Conservation (phyloP, 2,888 invertebrate species). For the Chirona hameri region DNA sequence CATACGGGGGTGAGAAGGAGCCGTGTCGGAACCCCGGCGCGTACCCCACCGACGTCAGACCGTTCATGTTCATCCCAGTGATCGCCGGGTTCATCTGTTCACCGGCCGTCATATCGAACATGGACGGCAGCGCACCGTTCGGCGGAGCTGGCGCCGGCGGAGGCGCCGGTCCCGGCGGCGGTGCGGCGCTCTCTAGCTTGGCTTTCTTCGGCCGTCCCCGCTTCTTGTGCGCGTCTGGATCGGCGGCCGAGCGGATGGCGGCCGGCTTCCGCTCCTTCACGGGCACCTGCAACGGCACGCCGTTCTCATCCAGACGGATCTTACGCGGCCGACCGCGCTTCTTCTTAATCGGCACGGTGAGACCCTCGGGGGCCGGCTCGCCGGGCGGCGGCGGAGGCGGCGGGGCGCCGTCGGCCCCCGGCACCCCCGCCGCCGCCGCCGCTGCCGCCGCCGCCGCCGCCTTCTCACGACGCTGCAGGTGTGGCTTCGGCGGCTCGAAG, state of each 20-base stretch:
- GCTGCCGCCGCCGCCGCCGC: neutral
- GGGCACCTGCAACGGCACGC: conserved; percentile 39
- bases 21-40: neutral
- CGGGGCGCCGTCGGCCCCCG: neutral
- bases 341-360: conserved; percentile 41
- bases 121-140: neutral
- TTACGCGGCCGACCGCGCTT: conserved; percentile 65
- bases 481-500: conserved; percentile 51
- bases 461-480: neutral
- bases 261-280: neutral
- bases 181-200: too few relatives aligned
- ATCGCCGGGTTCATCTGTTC: neutral
- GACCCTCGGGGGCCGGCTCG: conserved; percentile 34
- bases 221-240: conserved; percentile 66
- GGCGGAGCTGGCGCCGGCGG: neutral
- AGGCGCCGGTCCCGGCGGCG: neutral
- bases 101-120: neutral
- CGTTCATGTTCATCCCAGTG: neutral
- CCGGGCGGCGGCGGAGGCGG: neutral
- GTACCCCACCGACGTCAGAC: neutral
- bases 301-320: conserved; percentile 61
- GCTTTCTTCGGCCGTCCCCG: conserved; percentile 60
- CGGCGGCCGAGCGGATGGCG: conserved; percentile 43
- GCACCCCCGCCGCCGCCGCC: conserved; percentile 1
- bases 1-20: neutral